A percentile compares a stretch with the other conserved stretches of the same genome.
phyloP scores from a whole-genome alignment of 2,113 vertebrate genomes.

The Saguinus midas region DNA sequence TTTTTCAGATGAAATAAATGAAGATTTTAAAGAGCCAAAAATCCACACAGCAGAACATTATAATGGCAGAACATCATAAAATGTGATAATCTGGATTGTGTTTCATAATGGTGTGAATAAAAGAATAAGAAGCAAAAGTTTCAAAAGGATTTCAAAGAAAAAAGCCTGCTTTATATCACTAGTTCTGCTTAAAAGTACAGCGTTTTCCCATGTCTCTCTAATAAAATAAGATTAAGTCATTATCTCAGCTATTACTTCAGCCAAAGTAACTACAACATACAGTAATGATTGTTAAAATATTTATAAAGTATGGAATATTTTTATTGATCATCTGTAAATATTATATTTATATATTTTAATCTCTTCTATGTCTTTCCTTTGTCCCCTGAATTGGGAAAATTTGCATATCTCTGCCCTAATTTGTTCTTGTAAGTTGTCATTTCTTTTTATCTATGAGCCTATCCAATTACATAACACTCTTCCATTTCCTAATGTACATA shows the following conservation, averaged over 20 bases:
- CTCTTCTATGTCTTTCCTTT: not conserved
- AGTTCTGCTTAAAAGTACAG: not conserved
- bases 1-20: not conserved
- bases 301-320: not conserved
- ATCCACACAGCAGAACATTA: not conserved
- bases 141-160: not conserved
- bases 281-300: not conserved
- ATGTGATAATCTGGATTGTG: not conserved
- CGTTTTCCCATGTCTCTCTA: not conserved
- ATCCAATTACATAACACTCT: not conserved
- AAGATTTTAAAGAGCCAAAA: not conserved
- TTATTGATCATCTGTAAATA: not conserved
- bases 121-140: not conserved
- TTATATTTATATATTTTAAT: not conserved
- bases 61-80: not conserved
- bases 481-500: not conserved
- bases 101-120: not conserved
- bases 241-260: not conserved
- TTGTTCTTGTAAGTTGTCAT: not conserved
- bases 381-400: not conserved
- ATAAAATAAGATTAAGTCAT: not conserved
- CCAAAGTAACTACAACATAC: not conserved
- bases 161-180: not conserved
- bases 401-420: not conserved
- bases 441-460: not conserved